Evolutionary conservation across 2,113 vertebrate genomes (phyloP), one percentile per base, ranked within the genome.

Genomic region (Podarcis muralis): DNA sequence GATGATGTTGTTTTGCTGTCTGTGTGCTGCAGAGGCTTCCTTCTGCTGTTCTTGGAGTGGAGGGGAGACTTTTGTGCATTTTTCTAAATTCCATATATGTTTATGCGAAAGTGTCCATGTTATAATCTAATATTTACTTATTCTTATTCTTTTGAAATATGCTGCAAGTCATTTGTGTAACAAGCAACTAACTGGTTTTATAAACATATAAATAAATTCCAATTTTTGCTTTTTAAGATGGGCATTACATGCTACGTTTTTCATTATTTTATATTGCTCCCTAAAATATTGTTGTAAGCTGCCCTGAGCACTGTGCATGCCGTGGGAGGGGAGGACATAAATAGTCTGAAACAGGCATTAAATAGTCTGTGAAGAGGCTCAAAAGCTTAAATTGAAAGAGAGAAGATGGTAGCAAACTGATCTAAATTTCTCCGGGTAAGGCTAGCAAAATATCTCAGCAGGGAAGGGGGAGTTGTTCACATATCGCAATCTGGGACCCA

Each of bases 361-460:
- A 32, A 25, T 30, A 71, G 20, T 2, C 23, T 12, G 25, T n/a
- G 15, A 62, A 27, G 53, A 30, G n/a, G 71, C 32, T 72, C 69
- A 72, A n/a, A 72, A 15, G 8, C 30, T n/a, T 32, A 57, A 35
- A 27, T 18, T 81, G 69, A 80, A 66, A 87, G 81, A 75, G 35
- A 89, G 79, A 88, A 18, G 12, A 85, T 88, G 87, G 37, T 27
- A 78, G 53, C 6, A 53, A 59, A 3, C 65, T 87, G 20, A 81
- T 90, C 88, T 68, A 82, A 59, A 90, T 80, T 79, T 27, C 89
- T 77, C 89, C 87, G 27, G 59, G 43, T 48, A 88, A 87, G n/a
- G 20, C 78, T 87, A 79, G 85, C 57, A 35, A 82, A 66, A 66
- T 66, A 35, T 25, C 15, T 66, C 4, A 40, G 35, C 30, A 20